Percentiles rank a stretch among this genome's conserved stretches.
Conservation (phyloP, 2,888 invertebrate species). For the Orthosia gothica region DNA sequence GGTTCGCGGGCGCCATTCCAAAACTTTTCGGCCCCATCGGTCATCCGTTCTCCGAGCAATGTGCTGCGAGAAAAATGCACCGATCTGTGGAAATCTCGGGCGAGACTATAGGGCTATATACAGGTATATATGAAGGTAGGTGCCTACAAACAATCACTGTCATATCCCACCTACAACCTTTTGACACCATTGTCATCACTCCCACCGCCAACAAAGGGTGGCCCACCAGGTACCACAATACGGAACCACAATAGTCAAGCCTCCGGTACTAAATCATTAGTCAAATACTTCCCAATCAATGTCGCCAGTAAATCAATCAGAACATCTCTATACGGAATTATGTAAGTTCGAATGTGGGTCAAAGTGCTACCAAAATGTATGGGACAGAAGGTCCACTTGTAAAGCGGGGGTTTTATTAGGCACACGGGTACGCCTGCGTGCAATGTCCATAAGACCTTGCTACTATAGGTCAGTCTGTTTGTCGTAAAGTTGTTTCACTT, state of each 20-base stretch:
- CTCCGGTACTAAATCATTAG: conserved; percentile 38
- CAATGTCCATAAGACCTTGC: too few relatives aligned
- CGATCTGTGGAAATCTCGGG: too few relatives aligned
- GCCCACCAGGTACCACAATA: neutral
- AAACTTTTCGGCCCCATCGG: too few relatives aligned
- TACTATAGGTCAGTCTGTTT: too few relatives aligned
- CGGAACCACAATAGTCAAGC: conserved; percentile 25
- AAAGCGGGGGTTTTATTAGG: too few relatives aligned
- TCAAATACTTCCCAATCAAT: conserved; percentile 59
- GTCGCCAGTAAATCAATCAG: conserved; percentile 69
- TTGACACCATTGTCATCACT: conserved; percentile 8
- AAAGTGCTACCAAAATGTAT: neutral
- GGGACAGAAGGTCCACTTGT: conserved; percentile 26
- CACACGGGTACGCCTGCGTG: too few relatives aligned
- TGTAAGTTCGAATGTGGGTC: conserved; percentile 58
- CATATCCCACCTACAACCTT: neutral
- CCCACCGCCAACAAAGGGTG: neutral
- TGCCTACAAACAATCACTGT: neutral
- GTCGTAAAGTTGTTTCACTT: too few relatives aligned
- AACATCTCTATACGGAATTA: conserved; percentile 59
- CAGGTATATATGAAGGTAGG: too few relatives aligned
- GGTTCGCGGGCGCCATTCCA: too few relatives aligned
- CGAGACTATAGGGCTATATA: too few relatives aligned
- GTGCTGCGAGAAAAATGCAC: too few relatives aligned
- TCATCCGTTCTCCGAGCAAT: too few relatives aligned